Evolutionary conservation across 2,113 vertebrate species (phyloP).

Genomic region (Cariama cristata): DNA sequence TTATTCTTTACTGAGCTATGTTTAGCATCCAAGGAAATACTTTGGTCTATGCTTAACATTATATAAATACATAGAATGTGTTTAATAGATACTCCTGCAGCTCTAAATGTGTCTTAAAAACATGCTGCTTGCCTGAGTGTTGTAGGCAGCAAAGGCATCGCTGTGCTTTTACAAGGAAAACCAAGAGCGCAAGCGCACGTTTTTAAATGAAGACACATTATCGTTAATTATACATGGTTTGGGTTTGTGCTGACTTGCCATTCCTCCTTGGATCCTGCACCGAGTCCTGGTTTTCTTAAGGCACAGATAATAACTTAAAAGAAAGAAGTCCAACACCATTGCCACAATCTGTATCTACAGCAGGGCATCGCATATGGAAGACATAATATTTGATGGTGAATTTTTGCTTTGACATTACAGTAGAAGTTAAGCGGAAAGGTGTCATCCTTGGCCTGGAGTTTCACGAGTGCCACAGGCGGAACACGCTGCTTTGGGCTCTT

Average conservation of each 20-base stretch:
- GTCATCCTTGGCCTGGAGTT: conserved; percentile 37
- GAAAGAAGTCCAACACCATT: neutral
- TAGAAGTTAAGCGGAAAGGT: conserved; percentile 41
- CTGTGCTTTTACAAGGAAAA: neutral
- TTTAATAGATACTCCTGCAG: neutral
- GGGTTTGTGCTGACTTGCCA: neutral
- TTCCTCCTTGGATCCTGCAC: neutral
- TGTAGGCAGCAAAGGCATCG: neutral
- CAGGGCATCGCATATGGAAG: conserved; percentile 39
- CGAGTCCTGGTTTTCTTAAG: neutral
- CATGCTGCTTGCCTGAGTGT: neutral
- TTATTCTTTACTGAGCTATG: neutral
- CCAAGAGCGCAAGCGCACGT: neutral
- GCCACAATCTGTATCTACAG: neutral
- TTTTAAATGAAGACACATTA: neutral
- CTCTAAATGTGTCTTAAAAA: neutral
- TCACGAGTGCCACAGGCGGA: neutral
- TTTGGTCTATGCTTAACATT: neutral
- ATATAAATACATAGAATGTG: neutral
- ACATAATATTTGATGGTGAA: conserved; percentile 8
- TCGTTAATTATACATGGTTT: neutral
- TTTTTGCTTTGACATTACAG: conserved; percentile 50
- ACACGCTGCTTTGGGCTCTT: neutral
- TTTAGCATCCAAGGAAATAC: neutral
- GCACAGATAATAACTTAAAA: neutral